Evolutionary conservation across 2,888 invertebrate species (phyloP).

Genomic region (Unio pictorum): DNA sequence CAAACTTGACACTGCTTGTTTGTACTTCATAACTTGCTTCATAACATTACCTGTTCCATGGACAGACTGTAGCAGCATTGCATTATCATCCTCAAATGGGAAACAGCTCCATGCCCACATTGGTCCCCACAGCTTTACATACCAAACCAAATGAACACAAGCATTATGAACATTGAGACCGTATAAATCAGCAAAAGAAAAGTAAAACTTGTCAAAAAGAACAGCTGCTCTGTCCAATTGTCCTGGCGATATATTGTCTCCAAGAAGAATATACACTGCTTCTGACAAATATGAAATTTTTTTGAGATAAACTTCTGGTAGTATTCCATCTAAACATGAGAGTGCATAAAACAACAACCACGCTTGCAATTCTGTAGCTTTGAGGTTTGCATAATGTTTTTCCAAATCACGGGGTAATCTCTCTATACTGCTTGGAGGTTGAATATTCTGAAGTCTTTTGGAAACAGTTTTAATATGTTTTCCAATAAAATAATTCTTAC

Average conservation of each 20-base stretch:
- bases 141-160: conserved; percentile 13
- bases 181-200: conserved; percentile 21
- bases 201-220: conserved; percentile 20
- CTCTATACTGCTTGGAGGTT: not conserved
- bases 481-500: conserved; percentile 23
- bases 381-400: conserved; percentile 8
- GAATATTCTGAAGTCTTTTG: conserved; percentile 4
- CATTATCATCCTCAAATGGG: conserved; percentile 25
- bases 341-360: conserved; percentile 16
- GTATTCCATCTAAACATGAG: conserved; percentile 16
- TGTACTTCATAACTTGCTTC: no score
- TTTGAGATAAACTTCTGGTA: conserved; percentile 11
- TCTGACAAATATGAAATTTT: conserved; percentile 4
- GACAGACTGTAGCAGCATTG: conserved; percentile 12
- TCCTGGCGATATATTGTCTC: conserved; percentile 11
- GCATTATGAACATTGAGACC: conserved; percentile 34
- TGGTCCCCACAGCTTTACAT: conserved; percentile 20
- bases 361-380: conserved; percentile 17
- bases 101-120: conserved; percentile 34
- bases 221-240: conserved; percentile 15
- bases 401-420: conserved; percentile 11
- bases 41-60: conserved; percentile 5
- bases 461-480: conserved; percentile 13
- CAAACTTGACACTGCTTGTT: no score
- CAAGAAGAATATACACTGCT: conserved; percentile 16